A percentile compares a stretch with the other conserved stretches of the same genome.
phyloP scores from a whole-genome alignment of 2,888 invertebrate species.

The Dasysyrphus tricinctus region DNA sequence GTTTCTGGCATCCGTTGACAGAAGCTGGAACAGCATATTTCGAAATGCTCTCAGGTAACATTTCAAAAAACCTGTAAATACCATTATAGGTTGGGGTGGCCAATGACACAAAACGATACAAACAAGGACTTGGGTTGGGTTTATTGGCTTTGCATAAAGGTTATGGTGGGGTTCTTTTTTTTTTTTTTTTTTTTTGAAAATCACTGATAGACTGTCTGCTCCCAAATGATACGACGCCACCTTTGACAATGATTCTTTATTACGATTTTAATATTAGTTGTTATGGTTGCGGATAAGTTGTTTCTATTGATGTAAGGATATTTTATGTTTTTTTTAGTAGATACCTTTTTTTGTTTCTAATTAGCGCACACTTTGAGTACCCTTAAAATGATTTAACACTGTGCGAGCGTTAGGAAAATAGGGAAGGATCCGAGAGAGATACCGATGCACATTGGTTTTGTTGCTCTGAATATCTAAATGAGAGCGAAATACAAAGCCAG shows the following conservation, averaged over 20 bases:
- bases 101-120: slow-evolving; percentile 49
- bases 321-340: no score
- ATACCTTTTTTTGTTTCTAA: no score
- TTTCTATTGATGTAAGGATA: not conserved
- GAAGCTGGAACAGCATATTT: slow-evolving; percentile 45
- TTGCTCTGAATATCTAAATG: no score
- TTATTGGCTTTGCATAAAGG: slow-evolving; percentile 24
- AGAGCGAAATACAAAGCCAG: no score
- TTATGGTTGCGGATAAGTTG: slow-evolving; percentile 35
- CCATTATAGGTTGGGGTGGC: slow-evolving; percentile 16
- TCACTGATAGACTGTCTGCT: slow-evolving; percentile 53
- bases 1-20: slow-evolving; percentile 46
- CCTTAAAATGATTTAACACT: no score
- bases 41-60: slow-evolving; percentile 64
- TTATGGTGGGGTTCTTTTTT: slow-evolving; percentile 15
- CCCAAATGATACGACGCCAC: slow-evolving; percentile 18
- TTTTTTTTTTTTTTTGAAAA: slow-evolving; percentile 4
- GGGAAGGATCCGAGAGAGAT: no score
- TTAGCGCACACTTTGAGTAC: no score
- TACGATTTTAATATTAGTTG: slow-evolving; percentile 62
- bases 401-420: no score
- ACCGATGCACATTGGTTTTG: no score
- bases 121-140: no score
- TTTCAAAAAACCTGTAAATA: slow-evolving; percentile 60
- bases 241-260: slow-evolving; percentile 32